A percentile compares a stretch with the other conserved stretches of the same genome.
Evolutionary conservation across 2,113 vertebrate species (phyloP).

Genomic region (Cavia aperea): DNA sequence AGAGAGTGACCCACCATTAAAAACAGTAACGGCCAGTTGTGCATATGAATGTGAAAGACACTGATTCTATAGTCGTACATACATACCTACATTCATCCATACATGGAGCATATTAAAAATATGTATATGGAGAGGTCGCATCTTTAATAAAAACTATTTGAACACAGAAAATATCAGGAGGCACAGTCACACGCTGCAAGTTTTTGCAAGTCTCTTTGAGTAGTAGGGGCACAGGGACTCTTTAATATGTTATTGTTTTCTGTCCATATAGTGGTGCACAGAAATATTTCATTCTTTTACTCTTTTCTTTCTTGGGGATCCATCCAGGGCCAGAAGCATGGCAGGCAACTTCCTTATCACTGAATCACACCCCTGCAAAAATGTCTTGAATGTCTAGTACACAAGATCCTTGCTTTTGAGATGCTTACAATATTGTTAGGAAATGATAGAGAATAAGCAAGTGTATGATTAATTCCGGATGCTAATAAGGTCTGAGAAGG

Average conservation of each 20-base stretch:
- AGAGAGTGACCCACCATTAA: background rate
- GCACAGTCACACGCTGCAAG: background rate
- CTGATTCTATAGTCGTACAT: background rate
- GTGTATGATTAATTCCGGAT: conserved; percentile 8
- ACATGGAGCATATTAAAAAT: background rate
- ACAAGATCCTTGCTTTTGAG: conserved; percentile 9
- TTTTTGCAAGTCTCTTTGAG: background rate
- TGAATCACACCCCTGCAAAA: background rate
- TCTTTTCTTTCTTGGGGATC: background rate
- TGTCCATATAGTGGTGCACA: background rate
- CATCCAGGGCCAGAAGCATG: background rate
- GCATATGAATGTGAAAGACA: background rate
- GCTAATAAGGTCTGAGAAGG: background rate
- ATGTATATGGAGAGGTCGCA: background rate
- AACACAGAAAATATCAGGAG: background rate
- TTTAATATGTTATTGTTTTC: background rate
- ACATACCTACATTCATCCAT: background rate
- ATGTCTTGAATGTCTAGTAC: background rate
- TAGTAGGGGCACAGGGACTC: background rate
- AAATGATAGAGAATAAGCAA: conserved; percentile 15
- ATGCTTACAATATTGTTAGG: background rate
- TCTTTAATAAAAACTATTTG: background rate
- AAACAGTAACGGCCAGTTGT: background rate
- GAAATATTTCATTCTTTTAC: background rate
- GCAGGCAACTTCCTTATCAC: background rate